phyloP scores from a whole-genome alignment of 64 coral and sea anemone genomes.

The Stichodactyla mertensii region DNA sequence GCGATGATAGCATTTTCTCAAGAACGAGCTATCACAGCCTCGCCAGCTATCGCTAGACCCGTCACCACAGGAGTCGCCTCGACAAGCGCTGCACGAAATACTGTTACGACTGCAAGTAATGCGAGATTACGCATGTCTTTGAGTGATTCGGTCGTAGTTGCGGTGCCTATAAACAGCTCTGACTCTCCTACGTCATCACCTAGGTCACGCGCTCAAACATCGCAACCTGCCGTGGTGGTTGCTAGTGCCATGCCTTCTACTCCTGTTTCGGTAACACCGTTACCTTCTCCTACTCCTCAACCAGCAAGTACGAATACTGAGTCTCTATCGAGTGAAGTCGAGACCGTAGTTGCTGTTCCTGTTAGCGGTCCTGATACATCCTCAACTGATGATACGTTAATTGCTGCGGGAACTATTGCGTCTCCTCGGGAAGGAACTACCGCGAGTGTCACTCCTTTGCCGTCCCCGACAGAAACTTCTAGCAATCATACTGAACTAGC shows the following conservation, averaged over 20 bases:
- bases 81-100: not conserved
- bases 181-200: slow-evolving; percentile 16
- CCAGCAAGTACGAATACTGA: not conserved
- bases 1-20: slow-evolving; percentile 5
- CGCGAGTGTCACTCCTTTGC: slow-evolving; percentile 10
- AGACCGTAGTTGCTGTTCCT: slow-evolving; percentile 39
- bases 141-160: slow-evolving; percentile 50
- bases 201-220: not conserved
- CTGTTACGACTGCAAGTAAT: not conserved
- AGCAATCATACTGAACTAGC: not conserved
- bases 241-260: slow-evolving; percentile 36
- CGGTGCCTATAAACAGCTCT: slow-evolving; percentile 26
- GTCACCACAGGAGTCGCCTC: not conserved
- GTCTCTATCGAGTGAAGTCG: not conserved
- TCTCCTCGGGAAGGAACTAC: slow-evolving; percentile 20
- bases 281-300: slow-evolving; percentile 47
- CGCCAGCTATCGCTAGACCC: not conserved
- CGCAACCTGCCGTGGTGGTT: slow-evolving; percentile 28
- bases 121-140: not conserved
- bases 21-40: not conserved
- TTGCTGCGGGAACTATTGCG: not conserved
- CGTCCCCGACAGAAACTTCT: not conserved
- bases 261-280: slow-evolving; percentile 55
- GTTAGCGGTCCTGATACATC: not conserved
- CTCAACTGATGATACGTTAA: not conserved